phyloP scores from a whole-genome alignment of 2,888 invertebrate genomes.

The Tanytarsus gracilentus region DNA sequence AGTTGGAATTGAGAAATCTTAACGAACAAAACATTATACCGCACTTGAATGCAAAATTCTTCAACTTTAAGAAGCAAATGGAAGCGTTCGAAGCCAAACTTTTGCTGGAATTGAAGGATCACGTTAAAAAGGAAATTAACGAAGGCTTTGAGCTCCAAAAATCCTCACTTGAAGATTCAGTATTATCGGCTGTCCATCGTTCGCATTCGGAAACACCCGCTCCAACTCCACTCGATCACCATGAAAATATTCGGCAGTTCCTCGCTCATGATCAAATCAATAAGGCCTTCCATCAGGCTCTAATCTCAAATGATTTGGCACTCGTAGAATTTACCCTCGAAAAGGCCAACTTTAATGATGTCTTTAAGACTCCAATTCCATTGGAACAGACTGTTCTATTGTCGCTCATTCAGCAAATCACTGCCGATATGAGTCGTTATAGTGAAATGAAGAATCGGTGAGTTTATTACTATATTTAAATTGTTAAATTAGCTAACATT shows the following conservation, averaged over 20 bases:
- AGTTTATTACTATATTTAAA: slow-evolving; percentile 32
- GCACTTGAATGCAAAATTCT: slow-evolving; percentile 33
- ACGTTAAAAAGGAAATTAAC: slow-evolving; percentile 40
- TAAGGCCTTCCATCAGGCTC: slow-evolving; percentile 83
- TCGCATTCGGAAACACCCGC: slow-evolving; percentile 69
- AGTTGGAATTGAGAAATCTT: slow-evolving; percentile 33
- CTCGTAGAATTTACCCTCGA: slow-evolving; percentile 82
- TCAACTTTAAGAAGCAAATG: slow-evolving; percentile 40
- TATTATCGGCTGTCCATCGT: slow-evolving; percentile 49
- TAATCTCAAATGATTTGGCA: slow-evolving; percentile 76
- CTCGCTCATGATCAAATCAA: slow-evolving; percentile 66
- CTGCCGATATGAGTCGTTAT: slow-evolving; percentile 76
- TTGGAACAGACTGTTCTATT: slow-evolving; percentile 83
- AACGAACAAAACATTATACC: slow-evolving; percentile 20
- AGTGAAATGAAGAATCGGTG: slow-evolving; percentile 76
- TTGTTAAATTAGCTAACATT: neutral
- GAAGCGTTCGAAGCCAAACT: slow-evolving; percentile 39
- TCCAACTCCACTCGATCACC: slow-evolving; percentile 50
- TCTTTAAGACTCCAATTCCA: slow-evolving; percentile 63
- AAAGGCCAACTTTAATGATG: slow-evolving; percentile 65
- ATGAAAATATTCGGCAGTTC: slow-evolving; percentile 60
- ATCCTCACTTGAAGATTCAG: slow-evolving; percentile 49
- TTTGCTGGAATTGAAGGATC: slow-evolving; percentile 39
- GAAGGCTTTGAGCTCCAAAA: slow-evolving; percentile 52
- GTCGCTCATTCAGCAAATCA: slow-evolving; percentile 88